Evolutionary conservation across 2,888 invertebrate species (phyloP).

Genomic region (Polietes domitor): DNA sequence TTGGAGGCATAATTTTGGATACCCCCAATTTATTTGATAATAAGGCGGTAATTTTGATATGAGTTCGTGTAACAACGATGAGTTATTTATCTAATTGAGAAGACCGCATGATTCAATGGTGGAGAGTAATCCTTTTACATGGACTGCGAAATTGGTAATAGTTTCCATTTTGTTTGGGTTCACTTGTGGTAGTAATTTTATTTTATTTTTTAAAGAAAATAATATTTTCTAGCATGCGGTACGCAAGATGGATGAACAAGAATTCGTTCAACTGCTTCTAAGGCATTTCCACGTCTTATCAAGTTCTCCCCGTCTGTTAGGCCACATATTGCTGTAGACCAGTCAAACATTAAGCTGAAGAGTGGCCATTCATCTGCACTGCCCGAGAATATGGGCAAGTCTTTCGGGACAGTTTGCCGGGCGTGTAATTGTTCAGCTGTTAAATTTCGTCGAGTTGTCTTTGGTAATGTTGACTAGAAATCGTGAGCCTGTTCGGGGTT

Average conservation of each 20-base stretch:
- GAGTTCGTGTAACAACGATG: constrained; percentile 47
- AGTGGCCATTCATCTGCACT: constrained; percentile 53
- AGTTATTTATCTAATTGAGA: constrained; percentile 50
- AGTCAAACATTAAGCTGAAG: constrained; percentile 50
- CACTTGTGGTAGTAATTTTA: constrained; percentile 50
- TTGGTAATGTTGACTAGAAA: not conserved
- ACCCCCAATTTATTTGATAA: constrained; percentile 44
- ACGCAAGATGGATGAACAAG: constrained; percentile 53
- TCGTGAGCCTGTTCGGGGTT: too few species aligned
- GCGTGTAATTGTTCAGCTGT: constrained; percentile 28
- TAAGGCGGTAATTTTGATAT: constrained; percentile 43
- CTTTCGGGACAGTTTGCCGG: constrained; percentile 39
- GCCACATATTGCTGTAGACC: constrained; percentile 52
- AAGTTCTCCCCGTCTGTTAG: constrained; percentile 53
- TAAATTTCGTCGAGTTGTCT: not conserved
- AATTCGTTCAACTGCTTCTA: constrained; percentile 37
- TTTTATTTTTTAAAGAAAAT: constrained; percentile 53
- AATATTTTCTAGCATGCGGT: constrained; percentile 51
- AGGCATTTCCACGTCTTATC: constrained; percentile 43
- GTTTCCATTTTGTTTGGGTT: constrained; percentile 59
- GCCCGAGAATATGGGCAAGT: constrained; percentile 46
- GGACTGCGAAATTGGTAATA: constrained; percentile 41
- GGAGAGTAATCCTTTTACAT: constrained; percentile 49
- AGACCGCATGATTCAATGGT: constrained; percentile 48
- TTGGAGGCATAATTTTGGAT: constrained; percentile 34